Base-by-base conservation (phyloP, 2,113 vertebrate genomes). In the Lagopus leucura region DNA sequence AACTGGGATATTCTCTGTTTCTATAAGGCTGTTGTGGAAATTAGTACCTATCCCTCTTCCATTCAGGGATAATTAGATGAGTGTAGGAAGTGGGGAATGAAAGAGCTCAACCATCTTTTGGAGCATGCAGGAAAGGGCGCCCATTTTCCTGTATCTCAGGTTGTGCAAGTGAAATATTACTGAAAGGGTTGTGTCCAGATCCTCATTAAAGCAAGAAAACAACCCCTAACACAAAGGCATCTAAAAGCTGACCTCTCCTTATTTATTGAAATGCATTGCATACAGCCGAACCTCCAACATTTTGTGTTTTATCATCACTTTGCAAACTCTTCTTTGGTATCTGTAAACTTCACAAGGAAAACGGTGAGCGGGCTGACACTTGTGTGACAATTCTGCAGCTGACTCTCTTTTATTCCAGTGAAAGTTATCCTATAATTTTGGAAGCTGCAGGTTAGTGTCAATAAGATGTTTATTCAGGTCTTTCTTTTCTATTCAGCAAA, bases 121-220 rank as follows among this genome's bases (percentile, higher is more conserved):
- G 32, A 67, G 3, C 7, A 67, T 16, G 5, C 4, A 72, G 61
- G 27, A 73, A 30, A 72, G 4, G 32, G 27, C 58, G 58, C 1
- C 11, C 21, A 0, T 38, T 8, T 76, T 43, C 38, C n/a, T 36
- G 11, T 4, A 32, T 52, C 21, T n/a, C 65, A 83, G 18, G 30
- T 34, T 3, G 0, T 19, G n/a, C 48, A 61, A 47, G 8, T 25
- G 20, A 84, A 42, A 5, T 7, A 1, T 11, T 34, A 4, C 24
- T 47, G 28, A 21, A 43, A 70, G 58, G 48, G 82, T 77, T 1
- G 0, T 52, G 22, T 27, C 14, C 3, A 4, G 20, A 4, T 55
- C 45, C 15, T 73, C 57, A 34, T 7, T 28, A 79, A 78, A 72
- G 25, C 10, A 25, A 75, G 20, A 20, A 13, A 32, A 86, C 6